Evolutionary conservation across 2,797 vertebrate species (phyloP).

Genomic region (Coracias cyanogaster): DNA sequence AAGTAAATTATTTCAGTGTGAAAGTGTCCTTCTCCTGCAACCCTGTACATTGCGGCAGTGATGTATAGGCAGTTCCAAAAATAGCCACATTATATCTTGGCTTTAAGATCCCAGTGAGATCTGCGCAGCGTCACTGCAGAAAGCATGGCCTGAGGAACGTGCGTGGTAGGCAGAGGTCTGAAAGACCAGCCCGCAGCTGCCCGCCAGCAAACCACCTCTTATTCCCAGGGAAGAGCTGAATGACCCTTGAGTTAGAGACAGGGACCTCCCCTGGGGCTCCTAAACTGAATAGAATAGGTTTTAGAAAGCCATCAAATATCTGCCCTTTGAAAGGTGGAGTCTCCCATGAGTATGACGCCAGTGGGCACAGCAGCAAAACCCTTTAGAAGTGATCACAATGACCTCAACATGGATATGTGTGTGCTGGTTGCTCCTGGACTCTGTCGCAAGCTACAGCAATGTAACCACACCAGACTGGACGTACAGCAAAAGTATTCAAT

Average conservation of each 20-base stretch:
- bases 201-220: background rate
- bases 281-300: background rate
- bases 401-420: constrained; percentile 80
- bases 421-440: constrained; percentile 85
- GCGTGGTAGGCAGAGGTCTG: background rate
- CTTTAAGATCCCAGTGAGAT: background rate
- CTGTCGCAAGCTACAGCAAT: constrained; percentile 77
- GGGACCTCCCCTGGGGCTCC: background rate
- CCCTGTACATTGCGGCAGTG: background rate
- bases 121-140: background rate
- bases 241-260: background rate
- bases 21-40: background rate
- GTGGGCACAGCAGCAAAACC: constrained; percentile 81
- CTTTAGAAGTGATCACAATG: constrained; percentile 81
- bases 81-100: background rate
- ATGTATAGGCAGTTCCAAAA: background rate
- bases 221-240: background rate
- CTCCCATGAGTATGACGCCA: constrained; percentile 79
- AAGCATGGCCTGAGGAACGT: background rate
- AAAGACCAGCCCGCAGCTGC: background rate
- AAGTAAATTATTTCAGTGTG: background rate
- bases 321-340: constrained; percentile 78
- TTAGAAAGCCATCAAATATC: background rate
- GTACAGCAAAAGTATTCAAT: background rate
- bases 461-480: too few relatives aligned